phyloP scores from a whole-genome alignment of 2,888 invertebrate species.

The Dicycla oo region DNA sequence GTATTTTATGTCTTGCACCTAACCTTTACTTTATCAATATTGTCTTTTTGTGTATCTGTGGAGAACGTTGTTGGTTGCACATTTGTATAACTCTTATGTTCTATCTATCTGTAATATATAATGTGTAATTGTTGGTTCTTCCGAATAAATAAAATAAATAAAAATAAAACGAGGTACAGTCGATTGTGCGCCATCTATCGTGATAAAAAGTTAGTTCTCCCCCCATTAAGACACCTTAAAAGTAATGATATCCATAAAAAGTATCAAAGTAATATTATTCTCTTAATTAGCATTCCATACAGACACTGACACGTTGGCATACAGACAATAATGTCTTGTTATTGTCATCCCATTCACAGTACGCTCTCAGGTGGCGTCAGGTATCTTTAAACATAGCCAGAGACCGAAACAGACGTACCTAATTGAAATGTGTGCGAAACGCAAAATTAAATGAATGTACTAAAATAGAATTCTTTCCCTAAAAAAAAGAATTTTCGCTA shows the following conservation, averaged over 20 bases:
- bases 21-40: no score
- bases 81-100: no score
- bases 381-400: conserved; percentile 5
- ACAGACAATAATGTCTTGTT: conserved; percentile 21
- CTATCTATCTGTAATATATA: no score
- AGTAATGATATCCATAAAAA: neutral
- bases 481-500: neutral
- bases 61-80: no score
- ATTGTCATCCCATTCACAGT: conserved; percentile 1
- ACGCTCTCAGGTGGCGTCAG: neutral
- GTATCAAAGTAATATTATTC: neutral
- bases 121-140: no score
- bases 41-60: no score
- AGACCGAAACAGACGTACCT: neutral
- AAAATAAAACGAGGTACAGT: no score
- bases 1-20: no score
- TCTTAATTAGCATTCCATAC: conserved; percentile 19
- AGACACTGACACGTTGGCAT: conserved; percentile 5
- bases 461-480: neutral
- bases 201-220: no score
- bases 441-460: neutral
- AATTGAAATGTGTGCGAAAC: neutral
- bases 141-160: no score
- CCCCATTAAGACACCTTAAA: conserved; percentile 1
- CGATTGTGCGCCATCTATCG: no score